Evolutionary conservation across 2,113 vertebrate species (phyloP), one percentile per base, ranked within the genome.

Genomic region (Bucco capensis): DNA sequence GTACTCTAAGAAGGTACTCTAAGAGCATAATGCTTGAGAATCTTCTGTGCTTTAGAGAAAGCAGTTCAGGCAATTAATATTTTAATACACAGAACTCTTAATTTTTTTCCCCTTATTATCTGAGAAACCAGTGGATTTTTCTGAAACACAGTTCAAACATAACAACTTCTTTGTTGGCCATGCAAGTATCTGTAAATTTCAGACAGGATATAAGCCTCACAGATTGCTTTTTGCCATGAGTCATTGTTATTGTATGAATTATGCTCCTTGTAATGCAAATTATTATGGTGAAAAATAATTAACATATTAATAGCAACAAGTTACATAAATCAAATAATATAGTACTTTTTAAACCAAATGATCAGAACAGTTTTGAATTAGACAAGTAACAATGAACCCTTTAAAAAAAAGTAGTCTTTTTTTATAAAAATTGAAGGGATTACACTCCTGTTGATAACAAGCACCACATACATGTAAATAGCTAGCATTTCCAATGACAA

Each of bases 341-440:
- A 42, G 21, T 24, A 38, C 4, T 40, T 74, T 57, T 77, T 78
- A 71, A 80, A 22, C 11, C 12, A 86, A 61, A 64, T 46, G 8
- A 89, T 89, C 25, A 33, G 9, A 72, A 17, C 4, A 42, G 13
- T 60, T 91, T 81, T 62, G 17, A 71, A 64, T 71, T 64, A 71
- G 58, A 64, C 24, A 69, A 61, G 31, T 9, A 80, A 40, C 38
- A 78, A 88, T 37, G 12, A 85, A 10, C 11, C 46, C 8, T 15
- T 57, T 61, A 46, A 28, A 91, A 30, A 73, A 92, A 84, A 65
- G 3, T 7, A 31, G 30, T 15, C 5, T 27, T 33, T 19, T 58
- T 65, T 16, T 0, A 35, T 33, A 42, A 53, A 30, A 27, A 28
- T 10, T 2, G 0, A 10, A 62, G 24, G 3, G 3, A 49, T n/a